Evolutionary conservation across 2,797 vertebrate genomes (phyloP).

Genomic region (Oophaga sylvatica): DNA sequence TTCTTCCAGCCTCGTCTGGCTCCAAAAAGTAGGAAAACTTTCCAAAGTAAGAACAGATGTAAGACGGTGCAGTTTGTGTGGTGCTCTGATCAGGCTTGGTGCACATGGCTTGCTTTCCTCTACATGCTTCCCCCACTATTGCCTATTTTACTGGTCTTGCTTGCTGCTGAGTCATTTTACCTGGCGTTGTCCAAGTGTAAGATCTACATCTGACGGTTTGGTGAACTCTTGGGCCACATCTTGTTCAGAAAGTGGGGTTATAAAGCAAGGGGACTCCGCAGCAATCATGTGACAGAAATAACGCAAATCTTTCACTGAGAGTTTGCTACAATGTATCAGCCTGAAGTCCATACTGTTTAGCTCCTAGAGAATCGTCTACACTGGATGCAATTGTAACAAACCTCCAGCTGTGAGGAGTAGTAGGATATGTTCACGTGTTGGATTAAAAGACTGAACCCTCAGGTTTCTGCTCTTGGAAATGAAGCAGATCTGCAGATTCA

Average conservation of each 20-base stretch:
- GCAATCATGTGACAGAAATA: no score
- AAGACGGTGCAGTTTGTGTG: background rate
- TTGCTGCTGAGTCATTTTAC: background rate
- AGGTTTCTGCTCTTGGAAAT: no score
- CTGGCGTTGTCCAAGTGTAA: background rate
- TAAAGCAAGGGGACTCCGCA: no score
- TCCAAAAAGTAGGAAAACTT: constrained; percentile 19
- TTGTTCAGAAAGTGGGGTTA: background rate
- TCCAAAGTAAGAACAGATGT: constrained; percentile 39
- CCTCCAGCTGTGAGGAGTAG: background rate
- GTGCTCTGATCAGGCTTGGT: background rate
- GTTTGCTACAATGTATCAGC: background rate
- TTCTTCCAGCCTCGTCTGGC: background rate
- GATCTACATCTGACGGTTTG: no score
- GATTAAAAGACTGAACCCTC: no score
- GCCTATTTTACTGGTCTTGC: background rate
- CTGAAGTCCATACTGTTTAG: no score
- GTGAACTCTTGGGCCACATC: background rate
- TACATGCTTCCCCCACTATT: background rate
- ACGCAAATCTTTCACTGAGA: background rate
- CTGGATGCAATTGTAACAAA: background rate
- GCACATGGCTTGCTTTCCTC: background rate
- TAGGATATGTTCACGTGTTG: no score
- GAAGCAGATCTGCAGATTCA: no score
- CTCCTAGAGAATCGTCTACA: no score